Conservation (phyloP, 2,888 invertebrate species). For the Microplitis manilae region DNA sequence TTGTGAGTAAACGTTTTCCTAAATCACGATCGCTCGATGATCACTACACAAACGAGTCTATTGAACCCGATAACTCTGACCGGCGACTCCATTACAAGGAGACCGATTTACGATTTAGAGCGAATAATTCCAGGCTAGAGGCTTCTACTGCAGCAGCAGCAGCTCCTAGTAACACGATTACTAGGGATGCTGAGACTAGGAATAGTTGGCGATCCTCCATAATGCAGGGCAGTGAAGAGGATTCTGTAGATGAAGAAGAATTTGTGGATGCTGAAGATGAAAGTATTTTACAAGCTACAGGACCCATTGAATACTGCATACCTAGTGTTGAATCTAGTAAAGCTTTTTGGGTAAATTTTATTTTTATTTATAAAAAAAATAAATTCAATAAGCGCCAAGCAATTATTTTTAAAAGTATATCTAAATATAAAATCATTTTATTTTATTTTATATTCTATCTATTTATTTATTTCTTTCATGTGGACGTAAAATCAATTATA, state of each 20-base stretch:
- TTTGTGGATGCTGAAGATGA: conserved; percentile 58
- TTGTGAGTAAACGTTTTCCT: conserved; percentile 45
- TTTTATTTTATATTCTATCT: too few species aligned
- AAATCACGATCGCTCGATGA: conserved; percentile 56
- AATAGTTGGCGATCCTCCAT: conserved; percentile 46
- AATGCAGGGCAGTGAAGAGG: conserved; percentile 53
- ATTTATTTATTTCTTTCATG: neutral
- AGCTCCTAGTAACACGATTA: neutral
- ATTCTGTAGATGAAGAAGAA: conserved; percentile 60
- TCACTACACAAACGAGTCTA: conserved; percentile 49
- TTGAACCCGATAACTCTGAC: neutral
- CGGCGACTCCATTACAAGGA: conserved; percentile 2
- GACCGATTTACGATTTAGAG: conserved; percentile 7
- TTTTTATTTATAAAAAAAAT: conserved; percentile 7
- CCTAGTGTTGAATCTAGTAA: conserved; percentile 60
- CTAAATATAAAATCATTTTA: too few species aligned
- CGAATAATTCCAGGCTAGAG: conserved; percentile 28
- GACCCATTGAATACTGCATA: conserved; percentile 63
- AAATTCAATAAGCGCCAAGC: neutral
- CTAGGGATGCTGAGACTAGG: neutral
- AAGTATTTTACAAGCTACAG: conserved; percentile 50
- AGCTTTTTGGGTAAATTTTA: conserved; percentile 68
- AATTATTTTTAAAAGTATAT: neutral
- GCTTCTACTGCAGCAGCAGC: neutral
- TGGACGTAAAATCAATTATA: neutral